phyloP scores from a whole-genome alignment of 2,888 invertebrate species.

The Rapana venosa region DNA sequence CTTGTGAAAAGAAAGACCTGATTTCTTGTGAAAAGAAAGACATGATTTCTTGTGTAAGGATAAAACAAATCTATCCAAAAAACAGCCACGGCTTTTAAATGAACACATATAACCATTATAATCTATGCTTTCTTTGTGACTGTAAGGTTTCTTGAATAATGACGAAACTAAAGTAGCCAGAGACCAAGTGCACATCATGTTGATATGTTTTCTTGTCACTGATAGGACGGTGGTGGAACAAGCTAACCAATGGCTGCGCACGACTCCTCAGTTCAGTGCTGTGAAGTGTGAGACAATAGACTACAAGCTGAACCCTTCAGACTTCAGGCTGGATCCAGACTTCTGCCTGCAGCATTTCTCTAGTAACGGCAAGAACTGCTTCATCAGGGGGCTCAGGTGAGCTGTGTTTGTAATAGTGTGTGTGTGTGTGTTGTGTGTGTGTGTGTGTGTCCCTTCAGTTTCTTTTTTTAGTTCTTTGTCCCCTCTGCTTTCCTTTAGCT shows the following conservation, averaged over 20 bases:
- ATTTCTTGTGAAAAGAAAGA: no score
- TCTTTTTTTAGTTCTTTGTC: not conserved
- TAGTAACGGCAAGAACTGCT: conserved; percentile 51
- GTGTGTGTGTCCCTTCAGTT: not conserved
- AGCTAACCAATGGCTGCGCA: conserved; percentile 68
- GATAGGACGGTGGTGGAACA: conserved; percentile 64
- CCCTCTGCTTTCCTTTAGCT: not conserved
- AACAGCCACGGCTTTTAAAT: no score
- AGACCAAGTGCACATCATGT: not conserved
- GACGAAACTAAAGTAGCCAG: no score
- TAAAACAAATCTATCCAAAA: no score
- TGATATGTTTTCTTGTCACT: not conserved
- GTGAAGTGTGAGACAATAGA: conserved; percentile 67
- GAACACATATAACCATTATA: no score
- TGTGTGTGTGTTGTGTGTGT: not conserved
- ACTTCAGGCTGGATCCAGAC: conserved; percentile 53
- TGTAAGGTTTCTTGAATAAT: no score
- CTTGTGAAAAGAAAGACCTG: no score
- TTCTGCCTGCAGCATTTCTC: conserved; percentile 46
- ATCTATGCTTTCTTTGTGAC: no score
- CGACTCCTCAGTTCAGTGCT: conserved; percentile 59
- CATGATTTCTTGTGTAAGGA: no score
- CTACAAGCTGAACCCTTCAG: conserved; percentile 57
- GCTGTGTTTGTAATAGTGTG: not conserved
- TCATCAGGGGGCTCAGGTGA: conserved; percentile 61